A percentile compares a stretch with the other conserved stretches of the same genome.
These are phyloP conservation scores for Barnardius zonarius DNA, from an alignment of 2,113 vertebrate species.

Conservation along the genomic window DNA sequence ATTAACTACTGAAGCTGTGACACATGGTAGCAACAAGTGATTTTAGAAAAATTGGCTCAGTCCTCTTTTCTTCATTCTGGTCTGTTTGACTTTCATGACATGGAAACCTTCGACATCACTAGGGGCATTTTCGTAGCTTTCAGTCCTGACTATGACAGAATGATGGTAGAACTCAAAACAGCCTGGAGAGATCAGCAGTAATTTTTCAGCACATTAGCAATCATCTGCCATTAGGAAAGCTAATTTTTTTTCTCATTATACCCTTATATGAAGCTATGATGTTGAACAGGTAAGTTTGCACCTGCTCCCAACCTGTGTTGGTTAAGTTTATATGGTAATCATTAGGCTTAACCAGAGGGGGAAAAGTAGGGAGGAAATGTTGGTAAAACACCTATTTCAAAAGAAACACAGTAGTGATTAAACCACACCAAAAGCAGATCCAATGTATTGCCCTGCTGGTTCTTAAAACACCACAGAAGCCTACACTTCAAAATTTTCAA, in stretches of 20 bases:
- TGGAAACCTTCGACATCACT: background rate
- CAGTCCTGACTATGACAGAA: background rate
- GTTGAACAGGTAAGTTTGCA: background rate
- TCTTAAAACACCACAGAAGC: background rate
- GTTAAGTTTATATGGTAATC: background rate
- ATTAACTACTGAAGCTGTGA: background rate
- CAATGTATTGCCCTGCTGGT: background rate
- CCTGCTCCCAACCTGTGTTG: background rate
- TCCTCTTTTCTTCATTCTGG: background rate
- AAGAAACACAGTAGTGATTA: background rate
- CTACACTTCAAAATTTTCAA: background rate
- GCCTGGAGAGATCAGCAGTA: background rate
- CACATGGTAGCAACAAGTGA: background rate
- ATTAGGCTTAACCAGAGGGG: background rate
- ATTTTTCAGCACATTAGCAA: constrained; percentile 14
- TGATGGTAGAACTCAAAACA: background rate
- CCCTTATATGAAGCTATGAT: background rate
- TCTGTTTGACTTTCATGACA: background rate
- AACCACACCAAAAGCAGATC: background rate
- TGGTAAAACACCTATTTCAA: background rate
- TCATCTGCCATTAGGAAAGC: background rate
- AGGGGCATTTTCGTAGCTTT: background rate
- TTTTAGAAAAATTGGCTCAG: background rate
- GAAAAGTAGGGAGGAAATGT: background rate
- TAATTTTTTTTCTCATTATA: constrained; percentile 40